Evolutionary conservation across 2,113 vertebrate species (phyloP).

Genomic region (Tetrax tetrax): DNA sequence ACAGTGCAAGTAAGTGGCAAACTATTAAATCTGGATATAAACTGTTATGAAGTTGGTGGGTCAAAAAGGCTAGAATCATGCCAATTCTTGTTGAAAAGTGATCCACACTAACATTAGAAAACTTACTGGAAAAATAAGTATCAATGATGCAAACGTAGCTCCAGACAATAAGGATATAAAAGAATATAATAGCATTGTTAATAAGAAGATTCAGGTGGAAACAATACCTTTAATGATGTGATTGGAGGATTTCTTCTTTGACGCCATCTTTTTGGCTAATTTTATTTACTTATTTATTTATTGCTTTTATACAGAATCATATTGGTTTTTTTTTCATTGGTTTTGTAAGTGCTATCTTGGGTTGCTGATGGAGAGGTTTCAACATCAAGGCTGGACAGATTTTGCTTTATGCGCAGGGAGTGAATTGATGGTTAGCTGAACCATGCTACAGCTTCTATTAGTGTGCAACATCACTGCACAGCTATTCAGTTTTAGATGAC

Average conservation of each 20-base stretch:
- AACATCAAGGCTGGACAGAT: background rate
- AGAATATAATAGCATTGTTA: background rate
- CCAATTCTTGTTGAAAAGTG: background rate
- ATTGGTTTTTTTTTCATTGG: no score
- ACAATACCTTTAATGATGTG: background rate
- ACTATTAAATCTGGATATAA: background rate
- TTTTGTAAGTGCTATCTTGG: background rate
- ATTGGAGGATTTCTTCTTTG: background rate
- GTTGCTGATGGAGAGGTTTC: background rate
- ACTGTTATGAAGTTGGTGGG: background rate
- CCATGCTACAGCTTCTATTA: background rate
- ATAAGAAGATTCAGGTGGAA: background rate
- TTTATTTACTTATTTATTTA: background rate
- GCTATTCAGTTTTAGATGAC: background rate
- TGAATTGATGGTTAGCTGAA: background rate
- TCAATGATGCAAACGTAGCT: background rate
- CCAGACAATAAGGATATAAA: background rate
- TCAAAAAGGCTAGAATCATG: background rate
- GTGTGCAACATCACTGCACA: background rate
- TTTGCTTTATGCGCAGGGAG: background rate
- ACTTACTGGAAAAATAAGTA: background rate
- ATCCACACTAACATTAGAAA: background rate
- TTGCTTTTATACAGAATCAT: no score
- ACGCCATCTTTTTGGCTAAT: background rate
- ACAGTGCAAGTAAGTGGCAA: background rate